Evolutionary conservation across 1,140 invertebrate genomes (phyloP).

Genomic region (Manduca sexta): DNA sequence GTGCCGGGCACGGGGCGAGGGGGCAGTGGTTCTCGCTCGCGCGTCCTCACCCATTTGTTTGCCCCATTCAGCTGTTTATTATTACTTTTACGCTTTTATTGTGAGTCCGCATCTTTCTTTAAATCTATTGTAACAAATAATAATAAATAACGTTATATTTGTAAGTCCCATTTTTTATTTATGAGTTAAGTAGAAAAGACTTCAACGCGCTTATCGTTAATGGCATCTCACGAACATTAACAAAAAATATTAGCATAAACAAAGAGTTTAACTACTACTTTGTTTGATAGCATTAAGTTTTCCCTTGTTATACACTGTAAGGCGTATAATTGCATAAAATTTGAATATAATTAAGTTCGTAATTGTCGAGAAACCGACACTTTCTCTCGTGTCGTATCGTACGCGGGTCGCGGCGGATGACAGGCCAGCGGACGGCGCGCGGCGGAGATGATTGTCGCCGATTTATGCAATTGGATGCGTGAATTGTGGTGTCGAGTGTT

Average conservation of each 20-base stretch:
- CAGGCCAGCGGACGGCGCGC: too few species aligned
- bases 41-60: constrained; percentile 26
- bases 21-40: not conserved
- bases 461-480: not conserved
- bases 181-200: constrained; percentile 6
- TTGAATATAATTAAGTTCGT: not conserved
- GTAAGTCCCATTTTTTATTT: not conserved
- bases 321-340: constrained; percentile 4
- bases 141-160: not conserved
- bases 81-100: constrained; percentile 25
- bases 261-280: too few species aligned
- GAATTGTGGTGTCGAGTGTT: not conserved
- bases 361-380: not conserved
- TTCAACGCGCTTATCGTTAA: constrained; percentile 3
- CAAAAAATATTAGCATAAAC: too few species aligned
- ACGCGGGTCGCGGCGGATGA: not conserved
- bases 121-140: constrained; percentile 2
- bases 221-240: too few species aligned
- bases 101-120: constrained; percentile 9
- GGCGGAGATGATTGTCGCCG: not conserved
- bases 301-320: constrained; percentile 3
- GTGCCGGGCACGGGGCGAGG: constrained; percentile 13
- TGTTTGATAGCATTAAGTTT: too few species aligned
- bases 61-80: constrained; percentile 28
- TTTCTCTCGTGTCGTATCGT: not conserved